phyloP scores from a whole-genome alignment of 2,888 invertebrate genomes.

The Minunthozetes semirufus region DNA sequence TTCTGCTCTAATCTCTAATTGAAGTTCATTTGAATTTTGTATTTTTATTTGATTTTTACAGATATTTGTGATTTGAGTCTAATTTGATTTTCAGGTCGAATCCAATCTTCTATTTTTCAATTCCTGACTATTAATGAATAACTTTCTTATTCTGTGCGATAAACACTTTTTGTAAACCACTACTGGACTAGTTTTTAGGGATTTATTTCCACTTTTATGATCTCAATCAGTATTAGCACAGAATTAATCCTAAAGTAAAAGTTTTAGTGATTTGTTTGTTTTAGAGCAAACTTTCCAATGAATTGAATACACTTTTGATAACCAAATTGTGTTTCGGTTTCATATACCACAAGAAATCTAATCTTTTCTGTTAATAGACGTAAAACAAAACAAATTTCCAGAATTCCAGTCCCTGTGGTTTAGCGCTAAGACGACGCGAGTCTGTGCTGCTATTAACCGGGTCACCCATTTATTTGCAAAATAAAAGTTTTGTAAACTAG shows the following conservation, averaged over 20 bases:
- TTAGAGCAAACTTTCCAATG: not conserved
- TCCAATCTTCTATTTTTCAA: not conserved
- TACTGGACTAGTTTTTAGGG: not conserved
- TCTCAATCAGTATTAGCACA: not conserved
- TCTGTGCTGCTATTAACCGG: conserved; percentile 4
- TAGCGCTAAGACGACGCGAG: not conserved
- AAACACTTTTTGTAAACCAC: not conserved
- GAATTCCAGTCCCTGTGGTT: not conserved
- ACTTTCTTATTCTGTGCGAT: no score
- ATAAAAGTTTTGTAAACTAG: not conserved
- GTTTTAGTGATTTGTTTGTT: not conserved
- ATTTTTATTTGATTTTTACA: not conserved
- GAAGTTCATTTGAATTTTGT: not conserved
- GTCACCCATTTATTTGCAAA: conserved; percentile 12
- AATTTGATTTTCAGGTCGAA: not conserved
- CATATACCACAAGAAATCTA: not conserved
- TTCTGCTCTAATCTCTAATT: not conserved
- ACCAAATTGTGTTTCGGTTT: not conserved
- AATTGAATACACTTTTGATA: conserved; percentile 1
- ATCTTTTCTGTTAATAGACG: not conserved
- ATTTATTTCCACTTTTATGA: not conserved
- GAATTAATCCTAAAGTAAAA: conserved; percentile 13
- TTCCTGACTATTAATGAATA: not conserved
- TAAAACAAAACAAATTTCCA: not conserved
- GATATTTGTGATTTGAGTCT: not conserved